phyloP scores from a whole-genome alignment of 2,888 invertebrate genomes.

The Lingula anatina region DNA sequence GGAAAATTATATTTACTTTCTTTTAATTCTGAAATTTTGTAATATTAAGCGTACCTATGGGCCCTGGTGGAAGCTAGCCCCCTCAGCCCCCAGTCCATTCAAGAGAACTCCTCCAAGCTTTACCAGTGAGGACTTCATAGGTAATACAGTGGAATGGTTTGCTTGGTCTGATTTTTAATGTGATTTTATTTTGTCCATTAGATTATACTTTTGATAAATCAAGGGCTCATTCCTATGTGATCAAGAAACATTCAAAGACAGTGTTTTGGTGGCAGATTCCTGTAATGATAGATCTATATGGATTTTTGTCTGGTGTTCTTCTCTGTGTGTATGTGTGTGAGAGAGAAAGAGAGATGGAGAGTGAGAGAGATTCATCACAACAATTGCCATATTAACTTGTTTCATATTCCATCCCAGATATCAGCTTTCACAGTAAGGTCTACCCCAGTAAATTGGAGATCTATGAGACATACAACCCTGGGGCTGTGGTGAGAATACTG shows the following conservation, averaged over 20 bases:
- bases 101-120: conserved; percentile 28
- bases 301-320: too few species aligned
- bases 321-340: neutral
- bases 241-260: too few species aligned
- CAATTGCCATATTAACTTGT: neutral
- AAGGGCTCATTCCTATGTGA: too few species aligned
- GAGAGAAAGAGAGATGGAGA: neutral
- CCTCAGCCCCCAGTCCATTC: conserved; percentile 28
- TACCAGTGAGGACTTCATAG: conserved; percentile 44
- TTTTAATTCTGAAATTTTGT: too few species aligned
- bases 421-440: conserved; percentile 31
- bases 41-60: conserved; percentile 46
- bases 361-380: neutral
- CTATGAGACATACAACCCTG: conserved; percentile 50
- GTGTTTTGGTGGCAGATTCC: too few species aligned
- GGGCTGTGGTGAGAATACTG: conserved; percentile 43
- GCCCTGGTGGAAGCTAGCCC: conserved; percentile 42
- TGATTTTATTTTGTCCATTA: conserved; percentile 4
- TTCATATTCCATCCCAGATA: conserved; percentile 24
- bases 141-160: conserved; percentile 20
- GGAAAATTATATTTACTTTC: too few species aligned
- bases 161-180: too few species aligned
- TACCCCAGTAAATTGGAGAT: conserved; percentile 37
- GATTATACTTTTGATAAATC: too few species aligned
- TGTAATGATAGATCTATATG: too few species aligned